Evolutionary conservation across 2,113 vertebrate genomes (phyloP), one percentile per base, ranked within the genome.

Genomic region (Notarius lentiginosus): DNA sequence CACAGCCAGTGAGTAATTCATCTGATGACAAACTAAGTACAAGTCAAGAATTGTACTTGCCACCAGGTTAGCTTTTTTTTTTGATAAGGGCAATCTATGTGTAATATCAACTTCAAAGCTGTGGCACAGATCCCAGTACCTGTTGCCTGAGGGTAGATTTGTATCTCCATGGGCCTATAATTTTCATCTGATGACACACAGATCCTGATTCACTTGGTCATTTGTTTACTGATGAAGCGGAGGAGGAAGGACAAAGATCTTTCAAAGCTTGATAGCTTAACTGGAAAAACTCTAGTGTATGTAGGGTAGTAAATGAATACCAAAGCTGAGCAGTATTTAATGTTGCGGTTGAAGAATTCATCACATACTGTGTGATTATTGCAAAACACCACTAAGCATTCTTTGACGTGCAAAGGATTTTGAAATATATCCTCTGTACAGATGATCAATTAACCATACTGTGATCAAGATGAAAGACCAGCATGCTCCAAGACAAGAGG

Each of bases 51-150:
- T 83, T 90, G 41, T 73, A 77, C 58, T 65, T 85, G 66, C 63
- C 49, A 63, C 82, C 81, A 53, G 86, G 84, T 86, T 84, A 65
- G 53, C 66, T 73, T 34, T 73, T 34, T 58, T 82, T 84, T 90
- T 90, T 90, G 86, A 89, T 51, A 34, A 84, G 76, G 61, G 27
- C 76, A 82, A 87, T 89, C 79, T 85, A 79, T 89, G 76, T 63
- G 72, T 87, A 81, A 87, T 90, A 87, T 91, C 82, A 83, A 77
- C 88, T 89, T 91, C 90, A 90, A 88, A 90, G 86, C 70, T 60
- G 87, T 91, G 85, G 72, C 87, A 56, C 55, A 58, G 66, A n/a
- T 87, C 89, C 87, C 83, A 84, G 82, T 88, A 90, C 87, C 87
- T 89, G 89, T 82, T 89, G 86, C 89, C 72, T 20, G 24, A 88